Base-by-base conservation (phyloP, 2,113 vertebrate genomes). In the Electrona antarctica region DNA sequence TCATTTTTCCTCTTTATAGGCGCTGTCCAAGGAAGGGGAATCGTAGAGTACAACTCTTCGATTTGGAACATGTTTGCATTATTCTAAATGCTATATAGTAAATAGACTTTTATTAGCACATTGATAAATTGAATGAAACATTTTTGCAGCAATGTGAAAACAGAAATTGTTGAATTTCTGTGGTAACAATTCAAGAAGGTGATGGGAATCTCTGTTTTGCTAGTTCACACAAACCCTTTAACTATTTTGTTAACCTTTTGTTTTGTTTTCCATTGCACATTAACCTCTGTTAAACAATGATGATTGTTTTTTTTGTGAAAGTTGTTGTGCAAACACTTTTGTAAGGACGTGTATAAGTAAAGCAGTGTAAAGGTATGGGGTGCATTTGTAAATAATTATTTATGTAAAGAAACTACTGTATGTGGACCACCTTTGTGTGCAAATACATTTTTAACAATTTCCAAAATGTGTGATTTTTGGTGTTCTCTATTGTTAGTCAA, bases 11-110 rank as follows among this genome's bases (percentile, higher is more conserved):
- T 3, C 5, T 49, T 49, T 63, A 15, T 76, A 94, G 92, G 77
- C 93, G 4, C 71, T 92, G 85, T 87, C 90, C 9, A 94, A 94
- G 76, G 88, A 91, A 63, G 93, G 92, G 48, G 90, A 85, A 67
- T 90, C 90, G 0, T 94, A 90, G 81, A 79, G 68, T 0, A 10
- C 14, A 46, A 7, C 58, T 60, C 71, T 69, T 59, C 47, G 8
- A 70, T 51, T 21, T 79, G 13, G 33, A 73, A 64, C 60, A 51
- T 13, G 14, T 82, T 69, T 86, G 82, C 80, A 79, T 85, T 84
- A 64, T 83, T 86, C 66, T 84, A 60, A 81, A 84, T 85, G 81
- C 77, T 70, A 1, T 71, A 12, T 71, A 12, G 74, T 73, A 55
- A 65, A 67, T 71, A 28, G 46, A 76, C 13, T 77, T 78, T 83